A percentile compares a stretch with the other conserved stretches of the same genome.
Evolutionary conservation across 1,140 invertebrate genomes (phyloP).

Genomic region (Drosophila jambulina): DNA sequence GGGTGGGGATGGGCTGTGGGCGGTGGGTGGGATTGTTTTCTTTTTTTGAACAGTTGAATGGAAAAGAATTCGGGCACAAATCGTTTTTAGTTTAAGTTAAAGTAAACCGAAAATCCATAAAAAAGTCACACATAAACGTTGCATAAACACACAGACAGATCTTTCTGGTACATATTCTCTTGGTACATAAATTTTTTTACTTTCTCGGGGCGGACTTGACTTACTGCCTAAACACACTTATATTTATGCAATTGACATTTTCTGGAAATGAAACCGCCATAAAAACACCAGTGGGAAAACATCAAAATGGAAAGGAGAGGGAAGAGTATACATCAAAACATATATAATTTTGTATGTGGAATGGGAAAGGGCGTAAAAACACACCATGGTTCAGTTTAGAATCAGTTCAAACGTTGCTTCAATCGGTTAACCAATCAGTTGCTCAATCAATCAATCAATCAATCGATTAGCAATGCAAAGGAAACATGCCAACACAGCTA

Average conservation of each 20-base stretch:
- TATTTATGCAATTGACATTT: constrained; percentile 18
- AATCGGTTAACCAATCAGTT: constrained; percentile 63
- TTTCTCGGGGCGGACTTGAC: constrained; percentile 18
- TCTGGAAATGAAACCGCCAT: constrained; percentile 12
- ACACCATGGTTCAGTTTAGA: constrained; percentile 58
- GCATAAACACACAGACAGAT: constrained; percentile 77
- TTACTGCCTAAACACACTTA: constrained; percentile 52
- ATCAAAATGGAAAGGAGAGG: constrained; percentile 43
- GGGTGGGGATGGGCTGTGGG: constrained; percentile 38
- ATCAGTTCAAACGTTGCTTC: constrained; percentile 73
- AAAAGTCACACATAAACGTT: constrained; percentile 83
- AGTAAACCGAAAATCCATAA: constrained; percentile 42
- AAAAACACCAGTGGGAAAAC: constrained; percentile 42
- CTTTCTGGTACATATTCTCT: constrained; percentile 5
- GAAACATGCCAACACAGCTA: constrained; percentile 71
- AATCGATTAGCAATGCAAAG: constrained; percentile 69
- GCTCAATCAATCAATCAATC: constrained; percentile 42
- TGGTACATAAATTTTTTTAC: neutral
- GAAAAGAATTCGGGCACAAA: constrained; percentile 44
- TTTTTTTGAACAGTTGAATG: constrained; percentile 45
- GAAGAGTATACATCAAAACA: constrained; percentile 58
- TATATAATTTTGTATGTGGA: constrained; percentile 36
- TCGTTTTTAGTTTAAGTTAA: constrained; percentile 40
- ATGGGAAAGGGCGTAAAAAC: constrained; percentile 20
- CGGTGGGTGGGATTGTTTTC: constrained; percentile 17